Conservation (phyloP, 1,140 invertebrate genomes). For the Thaumetopoea pityocampa region DNA sequence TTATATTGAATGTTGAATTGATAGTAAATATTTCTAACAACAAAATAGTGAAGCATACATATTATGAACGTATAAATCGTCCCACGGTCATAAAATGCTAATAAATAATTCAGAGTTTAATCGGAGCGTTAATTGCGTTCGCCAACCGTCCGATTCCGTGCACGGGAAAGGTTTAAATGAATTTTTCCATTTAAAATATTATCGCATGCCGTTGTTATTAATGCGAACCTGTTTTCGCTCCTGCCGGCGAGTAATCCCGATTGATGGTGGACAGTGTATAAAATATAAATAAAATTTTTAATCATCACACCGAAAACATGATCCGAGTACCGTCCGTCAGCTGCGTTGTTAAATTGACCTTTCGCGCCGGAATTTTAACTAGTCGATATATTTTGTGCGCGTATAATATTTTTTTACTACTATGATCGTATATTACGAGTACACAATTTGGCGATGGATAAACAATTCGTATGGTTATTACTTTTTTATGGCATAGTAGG, state of each 20-base stretch:
- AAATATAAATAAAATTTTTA: slow-evolving; percentile 33
- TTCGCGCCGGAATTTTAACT: slow-evolving; percentile 9
- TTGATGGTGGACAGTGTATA: slow-evolving; percentile 20
- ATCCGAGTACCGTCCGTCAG: slow-evolving; percentile 7
- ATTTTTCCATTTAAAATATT: slow-evolving; percentile 32
- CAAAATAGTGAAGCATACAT: slow-evolving; percentile 7
- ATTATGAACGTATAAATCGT: slow-evolving; percentile 13
- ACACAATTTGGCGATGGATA: too few species aligned
- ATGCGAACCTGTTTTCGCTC: slow-evolving; percentile 23
- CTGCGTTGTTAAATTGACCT: slow-evolving; percentile 12
- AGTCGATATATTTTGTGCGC: too few species aligned
- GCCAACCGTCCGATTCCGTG: slow-evolving; percentile 1
- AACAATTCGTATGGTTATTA: too few species aligned
- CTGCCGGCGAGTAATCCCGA: slow-evolving; percentile 24
- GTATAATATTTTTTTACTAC: neutral
- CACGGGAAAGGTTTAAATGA: slow-evolving; percentile 17
- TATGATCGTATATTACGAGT: too few species aligned
- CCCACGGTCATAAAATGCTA: slow-evolving; percentile 14
- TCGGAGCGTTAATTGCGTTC: slow-evolving; percentile 15
- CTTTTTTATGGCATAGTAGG: too few species aligned
- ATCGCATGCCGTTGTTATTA: slow-evolving; percentile 31
- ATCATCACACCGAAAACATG: slow-evolving; percentile 20
- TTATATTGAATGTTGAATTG: too few species aligned
- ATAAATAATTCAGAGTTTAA: slow-evolving; percentile 18
- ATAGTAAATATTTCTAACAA: too few species aligned